phyloP scores from a whole-genome alignment of 2,888 invertebrate genomes.

The Smittia aterrima region DNA sequence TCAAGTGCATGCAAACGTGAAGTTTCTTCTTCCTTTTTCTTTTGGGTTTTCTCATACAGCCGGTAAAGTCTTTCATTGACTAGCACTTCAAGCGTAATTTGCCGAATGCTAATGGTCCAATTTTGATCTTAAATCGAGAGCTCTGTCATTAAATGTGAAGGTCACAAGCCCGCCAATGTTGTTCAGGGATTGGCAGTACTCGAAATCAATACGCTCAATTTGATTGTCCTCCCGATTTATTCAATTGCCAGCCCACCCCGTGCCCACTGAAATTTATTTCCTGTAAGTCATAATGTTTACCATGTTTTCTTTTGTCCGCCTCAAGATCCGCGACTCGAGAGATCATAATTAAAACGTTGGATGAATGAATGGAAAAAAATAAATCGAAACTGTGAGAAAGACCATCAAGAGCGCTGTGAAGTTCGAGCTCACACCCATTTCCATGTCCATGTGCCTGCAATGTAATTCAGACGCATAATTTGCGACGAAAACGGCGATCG shows the following conservation, averaged over 20 bases:
- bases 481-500: not conserved
- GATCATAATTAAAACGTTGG: not conserved
- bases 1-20: too few species aligned
- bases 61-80: too few species aligned
- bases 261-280: not conserved
- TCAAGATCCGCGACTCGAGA: not conserved
- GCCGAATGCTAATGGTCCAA: not conserved
- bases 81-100: too few species aligned
- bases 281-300: not conserved
- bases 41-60: too few species aligned
- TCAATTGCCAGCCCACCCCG: not conserved
- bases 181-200: too few species aligned
- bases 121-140: not conserved
- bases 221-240: not conserved
- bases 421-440: not conserved
- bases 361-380: not conserved
- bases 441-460: not conserved
- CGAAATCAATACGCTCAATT: conserved; percentile 11
- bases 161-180: not conserved
- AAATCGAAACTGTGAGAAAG: not conserved
- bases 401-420: not conserved
- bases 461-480: conserved; percentile 31
- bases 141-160: not conserved
- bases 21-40: too few species aligned
- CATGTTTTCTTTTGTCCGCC: not conserved